Base-by-base conservation (phyloP, 2,113 vertebrate genomes). In the Lota lota region DNA sequence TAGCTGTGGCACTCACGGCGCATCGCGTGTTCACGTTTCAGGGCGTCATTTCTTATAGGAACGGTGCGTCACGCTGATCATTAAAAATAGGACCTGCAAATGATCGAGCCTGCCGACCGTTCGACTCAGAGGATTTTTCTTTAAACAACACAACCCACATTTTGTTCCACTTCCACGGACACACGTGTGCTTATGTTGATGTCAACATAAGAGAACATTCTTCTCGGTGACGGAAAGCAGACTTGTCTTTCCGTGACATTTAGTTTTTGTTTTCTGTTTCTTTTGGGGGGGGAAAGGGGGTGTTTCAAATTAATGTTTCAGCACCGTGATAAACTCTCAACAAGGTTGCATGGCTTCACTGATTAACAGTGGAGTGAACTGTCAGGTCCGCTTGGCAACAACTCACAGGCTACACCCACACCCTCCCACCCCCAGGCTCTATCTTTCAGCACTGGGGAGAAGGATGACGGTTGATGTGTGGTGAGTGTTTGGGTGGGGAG, bases 291-390 rank as follows among this genome's bases (percentile, higher is more conserved):
- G 51, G 51, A 17, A 0, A 14, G 51, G 28, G 17, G 51, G 51
- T 14, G 51, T 16, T 53, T 53, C 17, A 86, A 88, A 94, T 94
- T 92, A 93, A 94, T 95, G 94, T 93, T 95, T 94, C 82, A 94
- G 92, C 90, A 91, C 87, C 90, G 92, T 90, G 92, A 85, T 67
- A 88, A 90, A 92, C 69, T 84, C 75, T 77, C 90, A 90, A 88
- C 88, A 78, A 85, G 84, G 88, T 87, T 94, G 91, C 88, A 73
- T 87, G 88, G 81, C 87, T 93, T 91, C 82, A 88, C 90, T 89
- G 90, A 92, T 88, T 86, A 91, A 89, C 85, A 89, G 78, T 77
- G 76, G 83, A 79, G 73, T 69, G 85, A 82, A 85, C 77, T 88
- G 87, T 85, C 83, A 84, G 84, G 79, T 74, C 79, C 74, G 72